Base-by-base conservation (phyloP, 1,140 invertebrate genomes). In the Monomorium pharaonis region DNA sequence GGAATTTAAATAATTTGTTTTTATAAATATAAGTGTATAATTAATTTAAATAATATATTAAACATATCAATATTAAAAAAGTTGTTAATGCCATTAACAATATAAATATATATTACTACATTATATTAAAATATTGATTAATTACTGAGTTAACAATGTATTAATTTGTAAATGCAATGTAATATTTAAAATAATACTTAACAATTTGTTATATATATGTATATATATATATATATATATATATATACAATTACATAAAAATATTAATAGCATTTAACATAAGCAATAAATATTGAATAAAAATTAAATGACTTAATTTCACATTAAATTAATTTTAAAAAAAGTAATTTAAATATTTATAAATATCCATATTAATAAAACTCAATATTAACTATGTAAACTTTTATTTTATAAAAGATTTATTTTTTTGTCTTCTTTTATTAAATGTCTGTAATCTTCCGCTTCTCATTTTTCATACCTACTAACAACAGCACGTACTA, bases 401-500 rank as follows among this genome's bases (percentile, higher is more conserved):
- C 9, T 63, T 30, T 47, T 77, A 47, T 14, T 63, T 49, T 49
- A 65, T 65, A 65, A 65, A 77, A 37, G 14, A 65, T 16, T 47
- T 51, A 12, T 67, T 80, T 80, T 51, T 77, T 30, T 63, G 16
- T 63, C 3, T 49, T 33, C 1, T 65, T 49, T 33, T 24, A 67
- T n/a, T n/a, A 77, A 77, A 78, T 65, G 7, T 49, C 12, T 27
- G 5, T 56, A 72, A 58, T n/a, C 1, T 24, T 72, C 2, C 24
- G 49, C 37, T 72, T 81, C 5, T 30, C 37, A 24, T 9, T 81
- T 44, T 27, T 18, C 67, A 67, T 37, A 24, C 63, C 56, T 37
- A 89, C 24, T 86, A 89, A 89, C 24, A 70, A 30, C 24, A 69
- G 70, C 69, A 76, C 27, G 83, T 51, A 2, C 24, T 24, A 85